Conservation (phyloP, 2,113 vertebrate genomes). For the Etheostoma cragini region DNA sequence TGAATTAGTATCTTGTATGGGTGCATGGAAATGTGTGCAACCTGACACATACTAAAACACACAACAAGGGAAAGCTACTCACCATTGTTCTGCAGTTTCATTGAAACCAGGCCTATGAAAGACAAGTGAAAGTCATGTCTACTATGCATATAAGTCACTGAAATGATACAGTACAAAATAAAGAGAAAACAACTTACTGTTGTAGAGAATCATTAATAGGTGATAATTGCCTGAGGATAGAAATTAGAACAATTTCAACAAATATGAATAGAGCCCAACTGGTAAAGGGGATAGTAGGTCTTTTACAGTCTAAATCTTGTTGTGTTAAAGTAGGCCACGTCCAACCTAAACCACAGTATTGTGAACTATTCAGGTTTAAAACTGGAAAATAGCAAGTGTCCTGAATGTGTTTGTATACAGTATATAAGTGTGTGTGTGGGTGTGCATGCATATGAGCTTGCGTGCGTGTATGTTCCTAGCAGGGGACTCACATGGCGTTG, state of each 20-base stretch:
- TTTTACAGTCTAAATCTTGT: conserved; percentile 20
- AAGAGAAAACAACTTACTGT: conserved; percentile 59
- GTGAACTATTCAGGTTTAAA: conserved; percentile 22
- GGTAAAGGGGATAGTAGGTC: conserved; percentile 41
- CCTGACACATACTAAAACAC: neutral
- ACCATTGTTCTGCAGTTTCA: conserved; percentile 88
- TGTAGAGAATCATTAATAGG: conserved; percentile 67
- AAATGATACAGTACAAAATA: conserved; percentile 5
- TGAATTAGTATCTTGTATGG: neutral
- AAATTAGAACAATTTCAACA: conserved; percentile 39
- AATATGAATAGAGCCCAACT: conserved; percentile 9
- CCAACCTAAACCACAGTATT: conserved; percentile 16
- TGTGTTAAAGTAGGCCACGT: conserved; percentile 39
- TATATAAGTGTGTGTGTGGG: too few species aligned
- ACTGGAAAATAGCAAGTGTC: neutral
- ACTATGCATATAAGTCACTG: neutral
- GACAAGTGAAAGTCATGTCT: conserved; percentile 19
- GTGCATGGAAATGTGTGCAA: neutral
- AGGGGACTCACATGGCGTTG: conserved; percentile 89
- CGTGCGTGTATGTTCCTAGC: neutral
- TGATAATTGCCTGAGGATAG: conserved; percentile 52
- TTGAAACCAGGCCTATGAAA: conserved; percentile 82
- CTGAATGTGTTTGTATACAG: neutral
- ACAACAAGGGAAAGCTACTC: conserved; percentile 65
- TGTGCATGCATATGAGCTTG: too few species aligned